Evolutionary conservation across 2,113 vertebrate species (phyloP).

Genomic region (Cavia aperea): DNA sequence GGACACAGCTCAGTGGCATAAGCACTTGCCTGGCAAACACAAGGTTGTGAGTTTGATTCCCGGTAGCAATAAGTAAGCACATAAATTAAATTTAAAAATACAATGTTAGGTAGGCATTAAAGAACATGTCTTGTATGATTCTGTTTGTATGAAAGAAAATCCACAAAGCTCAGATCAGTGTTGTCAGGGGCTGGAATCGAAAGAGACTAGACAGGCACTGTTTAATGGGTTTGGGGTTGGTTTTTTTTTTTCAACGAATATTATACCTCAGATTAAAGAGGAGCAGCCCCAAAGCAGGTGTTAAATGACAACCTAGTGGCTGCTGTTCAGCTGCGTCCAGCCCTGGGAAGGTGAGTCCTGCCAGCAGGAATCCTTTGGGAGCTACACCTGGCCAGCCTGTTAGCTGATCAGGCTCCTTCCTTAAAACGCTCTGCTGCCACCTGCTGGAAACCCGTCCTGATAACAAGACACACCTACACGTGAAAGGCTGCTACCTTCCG

Average conservation of each 20-base stretch:
- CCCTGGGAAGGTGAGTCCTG: background rate
- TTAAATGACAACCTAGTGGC: background rate
- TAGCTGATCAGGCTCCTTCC: background rate
- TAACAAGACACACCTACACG: background rate
- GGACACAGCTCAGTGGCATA: too few species aligned
- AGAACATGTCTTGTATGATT: accelerated
- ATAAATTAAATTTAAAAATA: too few species aligned
- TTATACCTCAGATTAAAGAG: background rate
- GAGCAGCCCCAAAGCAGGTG: background rate
- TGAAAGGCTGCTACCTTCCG: accelerated
- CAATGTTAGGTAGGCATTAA: background rate
- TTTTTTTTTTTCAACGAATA: background rate
- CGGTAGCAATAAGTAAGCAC: too few species aligned
- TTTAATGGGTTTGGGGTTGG: background rate
- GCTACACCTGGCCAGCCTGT: accelerated
- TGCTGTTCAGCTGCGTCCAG: background rate
- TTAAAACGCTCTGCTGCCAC: conserved; percentile 32
- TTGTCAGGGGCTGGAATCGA: background rate
- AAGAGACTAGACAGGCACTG: background rate
- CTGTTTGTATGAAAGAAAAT: background rate
- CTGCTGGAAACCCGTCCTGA: background rate
- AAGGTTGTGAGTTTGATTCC: too few species aligned
- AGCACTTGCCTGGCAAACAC: too few species aligned
- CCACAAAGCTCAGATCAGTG: background rate
- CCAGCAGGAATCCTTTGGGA: accelerated